phyloP scores from a whole-genome alignment of 2,113 vertebrate genomes.

The Xiphias gladius region DNA sequence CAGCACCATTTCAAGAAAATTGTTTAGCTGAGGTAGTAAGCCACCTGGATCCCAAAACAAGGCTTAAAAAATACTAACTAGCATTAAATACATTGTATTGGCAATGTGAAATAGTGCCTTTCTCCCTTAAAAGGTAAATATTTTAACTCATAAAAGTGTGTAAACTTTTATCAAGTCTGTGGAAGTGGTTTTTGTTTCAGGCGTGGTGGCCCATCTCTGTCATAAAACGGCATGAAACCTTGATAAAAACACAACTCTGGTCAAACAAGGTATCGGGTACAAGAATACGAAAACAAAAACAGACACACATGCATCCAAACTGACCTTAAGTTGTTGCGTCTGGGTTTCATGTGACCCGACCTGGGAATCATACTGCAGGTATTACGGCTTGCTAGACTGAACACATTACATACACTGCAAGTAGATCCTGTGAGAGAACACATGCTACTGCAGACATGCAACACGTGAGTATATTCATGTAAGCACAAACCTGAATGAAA shows the following conservation, averaged over 20 bases:
- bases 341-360: constrained; percentile 61
- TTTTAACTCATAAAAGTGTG: neutral
- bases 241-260: neutral
- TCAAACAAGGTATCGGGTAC: neutral
- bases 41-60: neutral
- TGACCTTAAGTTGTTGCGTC: constrained; percentile 46
- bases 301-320: neutral
- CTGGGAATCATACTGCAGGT: constrained; percentile 50
- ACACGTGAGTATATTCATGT: constrained; percentile 28
- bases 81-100: neutral
- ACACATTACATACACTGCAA: constrained; percentile 49
- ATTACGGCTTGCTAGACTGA: constrained; percentile 62
- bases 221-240: neutral
- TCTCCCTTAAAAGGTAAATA: neutral
- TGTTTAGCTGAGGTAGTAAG: neutral
- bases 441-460: constrained; percentile 19
- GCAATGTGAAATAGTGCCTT: neutral
- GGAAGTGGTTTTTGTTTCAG: neutral
- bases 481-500: neutral
- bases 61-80: too few species aligned
- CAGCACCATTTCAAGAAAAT: too few species aligned
- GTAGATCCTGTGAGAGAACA: constrained; percentile 41
- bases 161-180: neutral
- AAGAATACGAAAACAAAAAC: neutral
- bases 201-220: neutral